Conservation (phyloP, 2,888 invertebrate genomes). For the Cinara cedri region DNA sequence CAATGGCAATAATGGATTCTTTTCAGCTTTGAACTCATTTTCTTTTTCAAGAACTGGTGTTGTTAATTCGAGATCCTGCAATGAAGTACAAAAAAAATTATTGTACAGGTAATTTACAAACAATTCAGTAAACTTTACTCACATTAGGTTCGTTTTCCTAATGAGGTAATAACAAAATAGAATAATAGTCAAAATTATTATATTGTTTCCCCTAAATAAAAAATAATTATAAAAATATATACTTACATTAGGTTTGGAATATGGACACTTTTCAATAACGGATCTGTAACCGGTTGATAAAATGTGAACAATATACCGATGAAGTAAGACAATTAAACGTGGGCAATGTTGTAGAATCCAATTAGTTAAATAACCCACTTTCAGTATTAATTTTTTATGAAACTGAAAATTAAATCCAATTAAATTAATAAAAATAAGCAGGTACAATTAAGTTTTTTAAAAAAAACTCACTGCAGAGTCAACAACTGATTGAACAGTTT, state of each 20-base stretch:
- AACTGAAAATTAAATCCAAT: conserved; percentile 67
- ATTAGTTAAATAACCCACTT: conserved; percentile 77
- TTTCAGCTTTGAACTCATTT: conserved; percentile 60
- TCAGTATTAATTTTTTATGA: conserved; percentile 77
- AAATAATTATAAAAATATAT: conserved; percentile 5
- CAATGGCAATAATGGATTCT: conserved; percentile 66
- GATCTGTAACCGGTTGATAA: conserved; percentile 69
- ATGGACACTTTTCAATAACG: conserved; percentile 60
- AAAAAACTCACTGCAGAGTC: conserved; percentile 70
- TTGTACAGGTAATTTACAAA: conserved; percentile 59
- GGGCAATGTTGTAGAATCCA: conserved; percentile 83
- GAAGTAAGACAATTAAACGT: conserved; percentile 76
- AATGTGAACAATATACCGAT: conserved; percentile 72
- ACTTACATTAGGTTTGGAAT: conserved; percentile 58
- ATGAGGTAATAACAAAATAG: conserved; percentile 47
- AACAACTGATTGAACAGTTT: conserved; percentile 75
- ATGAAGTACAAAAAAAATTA: conserved; percentile 59
- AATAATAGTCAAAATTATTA: conserved; percentile 37
- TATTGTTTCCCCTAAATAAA: conserved; percentile 1
- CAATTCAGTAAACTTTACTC: conserved; percentile 37
- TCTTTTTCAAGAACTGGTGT: conserved; percentile 76
- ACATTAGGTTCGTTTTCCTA: conserved; percentile 54
- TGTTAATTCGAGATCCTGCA: conserved; percentile 71
- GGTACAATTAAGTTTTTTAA: neutral
- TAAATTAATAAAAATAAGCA: conserved; percentile 18